phyloP scores from a whole-genome alignment of 1,140 invertebrate species.

The Psilanteris sp. region DNA sequence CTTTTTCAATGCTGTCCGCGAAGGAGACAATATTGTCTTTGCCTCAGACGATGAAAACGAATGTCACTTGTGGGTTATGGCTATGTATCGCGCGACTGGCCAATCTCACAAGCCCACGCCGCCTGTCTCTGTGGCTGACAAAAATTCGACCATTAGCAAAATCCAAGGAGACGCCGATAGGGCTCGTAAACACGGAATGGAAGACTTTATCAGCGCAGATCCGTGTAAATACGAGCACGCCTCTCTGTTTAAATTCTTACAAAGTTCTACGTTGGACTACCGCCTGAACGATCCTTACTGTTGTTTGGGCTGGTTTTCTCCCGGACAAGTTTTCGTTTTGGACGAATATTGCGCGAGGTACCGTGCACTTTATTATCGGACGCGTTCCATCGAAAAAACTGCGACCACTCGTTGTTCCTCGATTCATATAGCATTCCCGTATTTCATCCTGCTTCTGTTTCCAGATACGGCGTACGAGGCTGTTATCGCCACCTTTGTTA shows the following conservation, averaged over 20 bases:
- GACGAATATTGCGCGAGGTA: conserved; percentile 97
- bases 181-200: conserved; percentile 98
- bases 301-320: conserved; percentile 99
- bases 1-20: conserved; percentile 99
- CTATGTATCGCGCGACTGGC: conserved; percentile 98
- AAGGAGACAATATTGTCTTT: conserved; percentile 98
- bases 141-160: conserved; percentile 92
- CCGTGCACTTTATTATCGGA: neutral
- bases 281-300: conserved; percentile 98
- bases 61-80: conserved; percentile 99
- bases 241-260: conserved; percentile 93
- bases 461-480: conserved; percentile 95
- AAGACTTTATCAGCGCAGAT: conserved; percentile 99
- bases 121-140: conserved; percentile 90
- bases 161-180: conserved; percentile 97
- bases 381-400: no score
- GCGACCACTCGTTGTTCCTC: no score
- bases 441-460: no score
- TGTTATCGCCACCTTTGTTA: conserved; percentile 98
- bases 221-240: conserved; percentile 98
- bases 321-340: conserved; percentile 98
- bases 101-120: conserved; percentile 99
- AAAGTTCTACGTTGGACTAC: conserved; percentile 96
- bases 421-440: no score
- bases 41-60: conserved; percentile 99